These are phyloP conservation scores for Rhinogobio ventralis DNA, from an alignment of 2,797 vertebrate genomes.

Conservation along the genomic window DNA sequence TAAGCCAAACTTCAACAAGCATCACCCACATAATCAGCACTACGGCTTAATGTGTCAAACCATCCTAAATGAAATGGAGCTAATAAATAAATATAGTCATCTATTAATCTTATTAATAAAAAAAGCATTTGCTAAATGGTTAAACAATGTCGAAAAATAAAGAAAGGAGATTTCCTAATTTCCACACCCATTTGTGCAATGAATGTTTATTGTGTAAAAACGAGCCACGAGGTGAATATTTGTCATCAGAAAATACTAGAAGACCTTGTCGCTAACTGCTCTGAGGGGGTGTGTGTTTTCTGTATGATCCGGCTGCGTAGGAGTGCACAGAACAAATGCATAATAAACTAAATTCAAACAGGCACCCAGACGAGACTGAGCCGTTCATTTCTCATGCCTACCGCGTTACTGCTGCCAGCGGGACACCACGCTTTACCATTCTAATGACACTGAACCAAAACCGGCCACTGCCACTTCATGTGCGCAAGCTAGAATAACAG, in stretches of 20 bases:
- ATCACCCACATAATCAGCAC: not conserved
- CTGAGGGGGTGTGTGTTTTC: conserved; percentile 39
- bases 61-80: not conserved
- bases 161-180: not conserved
- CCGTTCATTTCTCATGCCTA: conserved; percentile 53
- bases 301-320: conserved; percentile 23
- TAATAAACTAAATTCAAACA: conserved; percentile 53
- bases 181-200: not conserved
- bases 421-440: conserved; percentile 38
- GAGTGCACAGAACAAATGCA: conserved; percentile 49
- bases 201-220: conserved; percentile 25
- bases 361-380: conserved; percentile 47
- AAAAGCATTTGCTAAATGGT: not conserved
- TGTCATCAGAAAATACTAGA: conserved; percentile 47
- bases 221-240: conserved; percentile 35
- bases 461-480: conserved; percentile 22
- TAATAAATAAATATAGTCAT: not conserved
- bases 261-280: conserved; percentile 45
- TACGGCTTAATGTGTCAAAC: not conserved
- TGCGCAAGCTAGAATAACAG: not conserved
- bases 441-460: conserved; percentile 46
- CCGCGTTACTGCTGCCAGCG: conserved; percentile 40
- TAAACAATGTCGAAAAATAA: conserved; percentile 13
- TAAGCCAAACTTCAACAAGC: not conserved
- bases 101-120: not conserved